These are phyloP conservation scores for Alloscopus bannaensis DNA, from an alignment of 2,888 invertebrate species.

Conservation along the genomic window DNA sequence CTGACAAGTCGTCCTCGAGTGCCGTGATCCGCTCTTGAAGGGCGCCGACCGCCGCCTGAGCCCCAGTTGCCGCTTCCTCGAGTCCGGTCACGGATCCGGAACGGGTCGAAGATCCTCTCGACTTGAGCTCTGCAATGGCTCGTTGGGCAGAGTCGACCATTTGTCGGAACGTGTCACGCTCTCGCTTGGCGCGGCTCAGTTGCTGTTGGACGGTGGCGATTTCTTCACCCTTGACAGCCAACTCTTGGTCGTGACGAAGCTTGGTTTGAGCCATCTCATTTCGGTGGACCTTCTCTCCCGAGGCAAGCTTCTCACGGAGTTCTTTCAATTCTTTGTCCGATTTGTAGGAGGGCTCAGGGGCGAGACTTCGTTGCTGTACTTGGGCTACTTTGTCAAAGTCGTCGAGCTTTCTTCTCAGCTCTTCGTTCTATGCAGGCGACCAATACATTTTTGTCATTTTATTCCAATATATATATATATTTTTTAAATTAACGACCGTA, in stretches of 20 bases:
- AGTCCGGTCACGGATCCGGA: constrained; percentile 81
- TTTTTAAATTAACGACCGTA: background rate
- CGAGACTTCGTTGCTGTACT: constrained; percentile 79
- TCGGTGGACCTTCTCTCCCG: constrained; percentile 84
- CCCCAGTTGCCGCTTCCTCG: constrained; percentile 80
- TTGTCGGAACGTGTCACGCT: constrained; percentile 91
- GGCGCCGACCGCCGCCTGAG: constrained; percentile 76
- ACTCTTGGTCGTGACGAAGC: constrained; percentile 89
- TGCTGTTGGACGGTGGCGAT: constrained; percentile 88
- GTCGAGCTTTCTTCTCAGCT: constrained; percentile 85
- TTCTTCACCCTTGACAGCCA: constrained; percentile 88
- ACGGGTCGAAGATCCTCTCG: constrained; percentile 53
- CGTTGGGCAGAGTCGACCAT: constrained; percentile 92
- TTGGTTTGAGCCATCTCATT: constrained; percentile 88
- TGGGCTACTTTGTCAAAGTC: constrained; percentile 91
- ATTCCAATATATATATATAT: no score
- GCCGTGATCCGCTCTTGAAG: constrained; percentile 90
- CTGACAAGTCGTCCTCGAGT: constrained; percentile 91
- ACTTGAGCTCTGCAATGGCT: constrained; percentile 86
- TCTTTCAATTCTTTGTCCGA: constrained; percentile 86
- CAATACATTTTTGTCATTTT: constrained; percentile 27
- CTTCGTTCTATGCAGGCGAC: constrained; percentile 82
- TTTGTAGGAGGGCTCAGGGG: constrained; percentile 60
- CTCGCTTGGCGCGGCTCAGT: constrained; percentile 87
- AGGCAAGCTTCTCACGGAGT: constrained; percentile 81